phyloP scores from a whole-genome alignment of 2,113 vertebrate genomes.

The Myiagra hebetior region DNA sequence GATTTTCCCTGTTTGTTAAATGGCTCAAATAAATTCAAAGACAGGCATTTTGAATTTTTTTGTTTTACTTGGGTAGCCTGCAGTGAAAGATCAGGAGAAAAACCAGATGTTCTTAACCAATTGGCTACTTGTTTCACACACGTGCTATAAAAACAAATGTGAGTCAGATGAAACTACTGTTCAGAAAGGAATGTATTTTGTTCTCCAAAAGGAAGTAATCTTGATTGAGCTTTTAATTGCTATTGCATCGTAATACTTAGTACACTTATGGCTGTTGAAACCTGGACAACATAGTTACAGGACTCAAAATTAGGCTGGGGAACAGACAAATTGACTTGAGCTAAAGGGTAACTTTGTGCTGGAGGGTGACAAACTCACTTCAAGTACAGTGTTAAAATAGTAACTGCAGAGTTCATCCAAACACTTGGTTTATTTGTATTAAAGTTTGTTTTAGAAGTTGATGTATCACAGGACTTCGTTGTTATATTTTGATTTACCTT shows the following conservation, averaged over 20 bases:
- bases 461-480: neutral
- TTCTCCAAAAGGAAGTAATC: neutral
- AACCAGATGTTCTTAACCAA: neutral
- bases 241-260: neutral
- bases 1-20: neutral
- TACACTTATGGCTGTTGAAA: neutral
- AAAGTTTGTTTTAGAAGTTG: neutral
- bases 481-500: neutral
- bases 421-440: neutral
- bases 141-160: neutral
- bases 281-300: neutral
- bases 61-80: neutral
- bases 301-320: neutral
- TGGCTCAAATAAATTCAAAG: neutral
- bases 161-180: constrained; percentile 22
- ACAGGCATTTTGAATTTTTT: neutral
- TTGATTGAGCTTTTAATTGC: neutral
- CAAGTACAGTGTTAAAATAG: neutral
- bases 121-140: neutral
- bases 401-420: neutral
- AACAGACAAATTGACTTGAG: neutral
- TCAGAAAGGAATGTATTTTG: neutral
- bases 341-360: neutral
- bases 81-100: neutral
- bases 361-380: neutral